Conservation (phyloP, 2,888 invertebrate genomes). For the Melanchra persicariae region DNA sequence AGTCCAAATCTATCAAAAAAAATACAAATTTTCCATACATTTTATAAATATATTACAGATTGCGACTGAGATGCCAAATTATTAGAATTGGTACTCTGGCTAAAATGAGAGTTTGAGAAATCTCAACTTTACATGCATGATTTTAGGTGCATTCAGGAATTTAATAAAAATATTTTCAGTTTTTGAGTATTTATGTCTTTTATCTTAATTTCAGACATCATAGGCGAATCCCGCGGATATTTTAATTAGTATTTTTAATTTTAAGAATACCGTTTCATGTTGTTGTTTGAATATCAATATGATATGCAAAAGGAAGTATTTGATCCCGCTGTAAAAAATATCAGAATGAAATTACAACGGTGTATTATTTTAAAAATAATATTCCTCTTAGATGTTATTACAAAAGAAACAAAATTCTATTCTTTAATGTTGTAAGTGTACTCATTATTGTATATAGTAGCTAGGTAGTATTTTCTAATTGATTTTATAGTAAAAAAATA, state of each 20-base stretch:
- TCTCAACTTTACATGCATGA: no score
- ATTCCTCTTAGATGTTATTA: constrained; percentile 1
- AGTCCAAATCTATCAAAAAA: no score
- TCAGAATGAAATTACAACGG: constrained; percentile 4
- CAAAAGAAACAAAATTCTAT: not conserved
- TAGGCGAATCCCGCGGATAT: constrained; percentile 20
- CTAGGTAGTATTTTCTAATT: constrained; percentile 28
- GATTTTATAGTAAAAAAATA: not conserved
- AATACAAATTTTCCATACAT: no score
- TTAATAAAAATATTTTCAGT: no score
- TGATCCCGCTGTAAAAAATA: constrained; percentile 9
- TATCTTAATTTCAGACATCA: constrained; percentile 37
- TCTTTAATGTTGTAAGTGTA: constrained; percentile 1
- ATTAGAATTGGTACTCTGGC: no score
- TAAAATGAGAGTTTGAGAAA: no score
- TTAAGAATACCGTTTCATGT: not conserved
- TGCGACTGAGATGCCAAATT: no score
- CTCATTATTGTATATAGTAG: constrained; percentile 48
- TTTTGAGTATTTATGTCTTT: not conserved
- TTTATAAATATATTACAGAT: no score
- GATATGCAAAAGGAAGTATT: constrained; percentile 12
- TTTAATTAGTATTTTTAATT: constrained; percentile 29
- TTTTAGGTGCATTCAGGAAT: no score
- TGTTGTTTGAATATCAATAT: constrained; percentile 12
- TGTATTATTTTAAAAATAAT: constrained; percentile 44